Evolutionary conservation across 2,797 vertebrate genomes (phyloP), one percentile per base, ranked within the genome.

Genomic region (Squalus acanthias): DNA sequence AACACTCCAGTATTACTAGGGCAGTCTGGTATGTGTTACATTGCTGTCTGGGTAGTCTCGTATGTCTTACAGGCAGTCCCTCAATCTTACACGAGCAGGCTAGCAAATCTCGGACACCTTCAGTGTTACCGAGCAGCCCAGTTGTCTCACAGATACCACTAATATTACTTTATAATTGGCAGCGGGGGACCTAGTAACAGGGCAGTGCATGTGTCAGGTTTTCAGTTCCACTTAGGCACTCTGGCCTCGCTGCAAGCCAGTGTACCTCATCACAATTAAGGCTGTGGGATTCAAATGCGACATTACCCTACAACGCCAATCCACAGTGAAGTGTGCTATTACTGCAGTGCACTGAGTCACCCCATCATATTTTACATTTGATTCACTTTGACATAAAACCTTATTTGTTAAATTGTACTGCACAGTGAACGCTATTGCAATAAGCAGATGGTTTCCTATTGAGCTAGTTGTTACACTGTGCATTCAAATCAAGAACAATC

Each of bases 321-420:
- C 89, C 24, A 46, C n/a, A 65, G 50, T 53, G 26, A 89, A 33
- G n/a, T 93, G 22, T 50, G 39, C 46, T 20, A 50, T 85, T 85
- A 50, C 82, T 67, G 10, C 91, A 69, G 2, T 46, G n/a, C 67
- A 93, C n/a, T 93, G 20, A 24, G 65, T 39, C n/a, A 69, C n/a
- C 20, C 91, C 65, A 69, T 69, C 22, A 22, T 93, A 69, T 69
- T 46, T 93, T 69, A 46, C 65, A 24, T 15, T 69, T 93, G 63
- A 93, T 93, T 93, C 63, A 67, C n/a, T 69, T 69, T 69, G 63
- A 69, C n/a, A 24, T 93, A 91, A 91, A 91, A 10, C 87, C 26
- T 89, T 89, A 89, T 89, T 87, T 91, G 57, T 91, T 63, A 26
- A 91, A 0, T 46, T 93, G 39, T 67, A 24, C 20, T 67, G 53